Base-by-base conservation (phyloP, 2,888 invertebrate species). In the Amaurobius ferox region DNA sequence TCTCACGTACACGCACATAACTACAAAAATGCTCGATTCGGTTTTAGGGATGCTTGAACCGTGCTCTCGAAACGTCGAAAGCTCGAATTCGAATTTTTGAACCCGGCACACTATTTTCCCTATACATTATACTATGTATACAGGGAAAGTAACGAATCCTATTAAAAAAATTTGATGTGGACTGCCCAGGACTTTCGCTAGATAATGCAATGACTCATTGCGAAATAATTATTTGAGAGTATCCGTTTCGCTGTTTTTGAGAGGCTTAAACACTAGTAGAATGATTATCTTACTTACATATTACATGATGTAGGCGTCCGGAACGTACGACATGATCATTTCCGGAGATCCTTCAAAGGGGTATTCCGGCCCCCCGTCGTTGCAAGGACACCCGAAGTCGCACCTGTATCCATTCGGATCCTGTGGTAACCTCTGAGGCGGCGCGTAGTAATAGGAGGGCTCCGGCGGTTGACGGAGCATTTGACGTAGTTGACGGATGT, bases 321-420 rank as follows among this genome's bases (percentile, higher is more conserved):
- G 61, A 1, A 48, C 77, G 39, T 83, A 83, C 3, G 83, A 71
- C 39, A 83, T 11, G 28, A 83, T 71, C 30, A 77, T 66, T 2
- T 83, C 83, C 5, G 83, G 40, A 19, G 61, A 48, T 3, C 40
- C 48, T 16, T 83, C 76, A 19, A 71, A 83, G 29, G 71, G 29
- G 39, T 83, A 83, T 29, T 83, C 83, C 13, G 77, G 71, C 9
- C 66, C 19, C 1, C 64, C 70, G 3, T 83, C 83, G 39, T 66
- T 83, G 71, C 83, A 83, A n/a, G 83, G 83, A 48, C 83, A 83
- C 1, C 83, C 83, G 32, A 77, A 83, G 26, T 83, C 83, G 28
- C 77, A 83, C 19, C 71, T 30, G 55, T 72, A 83, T 0, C 62
- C 40, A 11, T 2, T 32, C 11, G 23, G 13, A 26, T 76, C 74